phyloP scores from a whole-genome alignment of 2,797 vertebrate genomes.

The Gambelia wislizenii region DNA sequence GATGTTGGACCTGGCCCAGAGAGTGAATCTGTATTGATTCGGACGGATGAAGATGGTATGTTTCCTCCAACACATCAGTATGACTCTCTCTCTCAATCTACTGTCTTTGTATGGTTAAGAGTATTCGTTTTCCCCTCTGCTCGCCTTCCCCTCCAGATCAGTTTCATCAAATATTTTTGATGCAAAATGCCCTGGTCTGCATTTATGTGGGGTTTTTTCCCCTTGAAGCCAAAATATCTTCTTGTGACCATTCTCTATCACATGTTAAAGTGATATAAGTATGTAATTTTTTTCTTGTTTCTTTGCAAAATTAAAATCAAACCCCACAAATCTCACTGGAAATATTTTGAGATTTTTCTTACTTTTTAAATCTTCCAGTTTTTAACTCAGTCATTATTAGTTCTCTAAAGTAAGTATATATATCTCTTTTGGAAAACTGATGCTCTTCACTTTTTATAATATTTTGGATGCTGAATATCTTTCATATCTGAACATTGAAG shows the following conservation, averaged over 20 bases:
- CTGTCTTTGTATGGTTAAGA: conserved; percentile 77
- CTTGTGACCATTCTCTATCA: conserved; percentile 43
- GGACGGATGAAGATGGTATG: conserved; percentile 99
- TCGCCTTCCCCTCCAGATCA: conserved; percentile 64
- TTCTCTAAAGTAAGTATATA: conserved; percentile 43
- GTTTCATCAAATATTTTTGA: conserved; percentile 66
- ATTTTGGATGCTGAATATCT: conserved; percentile 77
- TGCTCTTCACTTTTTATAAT: conserved; percentile 69
- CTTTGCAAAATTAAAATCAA: background rate
- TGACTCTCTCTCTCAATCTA: conserved; percentile 76
- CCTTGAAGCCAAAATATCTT: conserved; percentile 51
- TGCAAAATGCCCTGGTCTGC: conserved; percentile 60
- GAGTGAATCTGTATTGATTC: conserved; percentile 92
- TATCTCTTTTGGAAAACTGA: conserved; percentile 77
- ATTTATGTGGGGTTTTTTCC: conserved; percentile 44
- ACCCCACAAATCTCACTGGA: conserved; percentile 25
- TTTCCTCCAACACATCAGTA: conserved; percentile 82
- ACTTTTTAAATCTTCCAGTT: conserved; percentile 61
- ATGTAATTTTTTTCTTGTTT: conserved; percentile 45
- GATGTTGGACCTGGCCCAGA: conserved; percentile 97
- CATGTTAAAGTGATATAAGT: conserved; percentile 49
- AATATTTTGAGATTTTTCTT: conserved; percentile 55
- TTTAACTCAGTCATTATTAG: conserved; percentile 52
- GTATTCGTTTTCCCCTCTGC: conserved; percentile 67
- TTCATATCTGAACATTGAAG: conserved; percentile 76